Evolutionary conservation across 92 coral and sea anemone genomes (phyloP).

Genomic region (Paragorgia papillata): DNA sequence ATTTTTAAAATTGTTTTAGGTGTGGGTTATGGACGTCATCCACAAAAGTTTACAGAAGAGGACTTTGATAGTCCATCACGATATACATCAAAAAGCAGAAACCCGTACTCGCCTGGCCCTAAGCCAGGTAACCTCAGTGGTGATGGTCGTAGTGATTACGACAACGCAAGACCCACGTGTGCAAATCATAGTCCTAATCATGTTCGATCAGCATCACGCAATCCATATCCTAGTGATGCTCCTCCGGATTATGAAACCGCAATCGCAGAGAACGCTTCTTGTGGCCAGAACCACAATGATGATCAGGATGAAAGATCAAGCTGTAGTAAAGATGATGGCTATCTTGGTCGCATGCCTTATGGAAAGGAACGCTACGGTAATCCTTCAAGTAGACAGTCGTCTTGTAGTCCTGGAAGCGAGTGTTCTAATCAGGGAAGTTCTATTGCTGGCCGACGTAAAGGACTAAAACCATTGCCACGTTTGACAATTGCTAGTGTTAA

Average conservation of each 20-base stretch:
- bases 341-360: not conserved
- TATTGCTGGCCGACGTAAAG: slow-evolving; percentile 62
- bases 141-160: slow-evolving; percentile 17
- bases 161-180: slow-evolving; percentile 26
- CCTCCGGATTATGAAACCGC: slow-evolving; percentile 49
- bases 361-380: slow-evolving; percentile 30
- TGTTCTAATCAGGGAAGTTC: slow-evolving; percentile 44
- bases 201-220: slow-evolving; percentile 7
- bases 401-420: slow-evolving; percentile 45
- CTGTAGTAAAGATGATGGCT: not conserved
- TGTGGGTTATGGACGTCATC: slow-evolving; percentile 1
- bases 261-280: slow-evolving; percentile 16
- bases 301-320: slow-evolving; percentile 7
- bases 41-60: slow-evolving; percentile 8
- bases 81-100: slow-evolving; percentile 2
- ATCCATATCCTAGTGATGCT: slow-evolving; percentile 33
- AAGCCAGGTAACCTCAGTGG: slow-evolving; percentile 1
- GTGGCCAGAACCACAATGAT: not conserved
- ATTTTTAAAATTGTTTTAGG: slow-evolving; percentile 19
- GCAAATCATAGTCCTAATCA: not conserved
- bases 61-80: slow-evolving; percentile 39
- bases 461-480: slow-evolving; percentile 89
- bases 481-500: slow-evolving; percentile 80
- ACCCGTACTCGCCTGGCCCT: slow-evolving; percentile 28
- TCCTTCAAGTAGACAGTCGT: slow-evolving; percentile 29